phyloP scores from a whole-genome alignment of 2,888 invertebrate genomes.

The Sphaerophoria taeniata region DNA sequence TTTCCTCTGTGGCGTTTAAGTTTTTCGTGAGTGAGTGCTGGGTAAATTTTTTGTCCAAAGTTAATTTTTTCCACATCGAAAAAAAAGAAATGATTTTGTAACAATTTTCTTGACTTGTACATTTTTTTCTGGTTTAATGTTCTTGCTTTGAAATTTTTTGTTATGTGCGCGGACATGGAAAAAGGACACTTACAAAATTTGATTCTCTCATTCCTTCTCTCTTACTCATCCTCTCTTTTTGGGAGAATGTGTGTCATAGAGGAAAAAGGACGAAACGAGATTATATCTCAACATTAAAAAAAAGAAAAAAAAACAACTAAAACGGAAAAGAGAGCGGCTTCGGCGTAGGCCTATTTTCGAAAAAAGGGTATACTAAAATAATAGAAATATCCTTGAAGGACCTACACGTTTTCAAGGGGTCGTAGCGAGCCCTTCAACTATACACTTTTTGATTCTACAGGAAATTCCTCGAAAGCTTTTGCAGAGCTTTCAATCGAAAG shows the following conservation, averaged over 20 bases:
- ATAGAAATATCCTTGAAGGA: conserved; percentile 67
- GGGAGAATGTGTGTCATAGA: conserved; percentile 28
- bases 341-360: neutral
- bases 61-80: conserved; percentile 7
- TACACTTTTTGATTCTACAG: neutral
- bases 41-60: conserved; percentile 60
- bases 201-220: conserved; percentile 1
- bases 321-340: conserved; percentile 1
- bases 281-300: neutral
- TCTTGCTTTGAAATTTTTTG: conserved; percentile 25
- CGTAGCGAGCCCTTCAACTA: conserved; percentile 22
- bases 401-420: neutral
- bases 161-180: conserved; percentile 62
- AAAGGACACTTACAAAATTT: conserved; percentile 41
- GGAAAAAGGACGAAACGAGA: conserved; percentile 45
- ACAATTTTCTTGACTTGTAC: conserved; percentile 66
- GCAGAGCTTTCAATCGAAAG: conserved; percentile 14
- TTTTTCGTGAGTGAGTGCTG: conserved; percentile 53
- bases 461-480: conserved; percentile 28
- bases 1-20: conserved; percentile 35
- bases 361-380: conserved; percentile 66
- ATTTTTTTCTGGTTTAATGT: conserved; percentile 31
- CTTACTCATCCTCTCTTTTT: conserved; percentile 23
- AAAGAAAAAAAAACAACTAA: neutral
- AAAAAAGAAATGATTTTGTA: conserved; percentile 65